Evolutionary conservation across 2,888 invertebrate genomes (phyloP).

Genomic region (Macrosiphum euphorbiae): DNA sequence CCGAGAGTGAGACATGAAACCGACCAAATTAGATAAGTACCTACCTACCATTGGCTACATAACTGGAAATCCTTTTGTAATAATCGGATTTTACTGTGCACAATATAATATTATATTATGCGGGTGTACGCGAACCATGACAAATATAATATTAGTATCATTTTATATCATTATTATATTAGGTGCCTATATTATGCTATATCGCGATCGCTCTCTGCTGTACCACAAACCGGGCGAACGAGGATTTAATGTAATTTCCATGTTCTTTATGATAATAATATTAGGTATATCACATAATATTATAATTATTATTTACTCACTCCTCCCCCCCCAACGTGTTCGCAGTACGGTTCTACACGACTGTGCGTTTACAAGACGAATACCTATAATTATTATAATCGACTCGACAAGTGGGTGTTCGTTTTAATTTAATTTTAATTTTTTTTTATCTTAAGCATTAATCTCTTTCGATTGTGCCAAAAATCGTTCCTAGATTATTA

Average conservation of each 20-base stretch:
- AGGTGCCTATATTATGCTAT: too few relatives aligned
- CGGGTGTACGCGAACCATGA: too few relatives aligned
- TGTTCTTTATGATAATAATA: too few relatives aligned
- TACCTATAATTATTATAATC: background rate
- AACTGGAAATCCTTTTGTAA: too few relatives aligned
- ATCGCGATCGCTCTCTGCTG: background rate
- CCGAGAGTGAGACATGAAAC: too few relatives aligned
- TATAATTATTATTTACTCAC: background rate
- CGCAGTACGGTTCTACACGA: background rate
- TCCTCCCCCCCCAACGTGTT: background rate
- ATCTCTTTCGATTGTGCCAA: background rate
- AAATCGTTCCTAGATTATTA: background rate
- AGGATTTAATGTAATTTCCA: background rate
- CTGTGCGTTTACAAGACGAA: background rate
- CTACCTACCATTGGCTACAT: too few relatives aligned
- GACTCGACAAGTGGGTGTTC: background rate
- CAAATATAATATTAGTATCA: too few relatives aligned
- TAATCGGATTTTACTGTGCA: too few relatives aligned
- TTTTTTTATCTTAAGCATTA: background rate
- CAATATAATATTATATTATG: too few relatives aligned
- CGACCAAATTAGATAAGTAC: too few relatives aligned
- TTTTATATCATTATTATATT: too few relatives aligned
- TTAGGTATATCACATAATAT: too few relatives aligned
- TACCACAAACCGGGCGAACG: background rate
- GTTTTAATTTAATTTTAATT: background rate